A percentile compares a stretch with the other conserved stretches of the same genome.
These are phyloP conservation scores for Ardeotis arabs DNA, from an alignment of 2,113 vertebrate species.

Conservation along the genomic window DNA sequence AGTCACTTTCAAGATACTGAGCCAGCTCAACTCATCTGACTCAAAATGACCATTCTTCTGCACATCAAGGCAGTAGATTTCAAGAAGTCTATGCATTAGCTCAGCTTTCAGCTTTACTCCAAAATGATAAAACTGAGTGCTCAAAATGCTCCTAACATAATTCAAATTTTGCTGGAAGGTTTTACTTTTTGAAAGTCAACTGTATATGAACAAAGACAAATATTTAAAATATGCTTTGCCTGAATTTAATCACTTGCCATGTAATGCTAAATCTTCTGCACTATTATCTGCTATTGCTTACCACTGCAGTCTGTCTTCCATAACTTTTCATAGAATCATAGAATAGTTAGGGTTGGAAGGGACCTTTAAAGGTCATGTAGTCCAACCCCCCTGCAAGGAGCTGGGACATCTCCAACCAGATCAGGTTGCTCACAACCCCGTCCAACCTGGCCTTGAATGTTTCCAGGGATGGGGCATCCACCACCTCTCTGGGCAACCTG, in stretches of 20 bases:
- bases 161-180: background rate
- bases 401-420: too few relatives aligned
- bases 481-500: too few relatives aligned
- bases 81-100: background rate
- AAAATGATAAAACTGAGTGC: background rate
- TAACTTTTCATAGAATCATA: background rate
- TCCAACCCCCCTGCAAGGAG: too few relatives aligned
- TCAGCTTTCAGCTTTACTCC: background rate
- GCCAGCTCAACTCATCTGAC: background rate
- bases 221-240: background rate
- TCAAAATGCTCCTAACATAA: background rate
- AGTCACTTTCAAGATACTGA: background rate
- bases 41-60: background rate
- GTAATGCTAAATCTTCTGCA: background rate
- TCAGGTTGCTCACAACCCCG: too few relatives aligned
- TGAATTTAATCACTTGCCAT: background rate
- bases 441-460: too few relatives aligned
- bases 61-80: background rate
- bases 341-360: too few relatives aligned
- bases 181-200: background rate
- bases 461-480: too few relatives aligned
- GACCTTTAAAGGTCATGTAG: too few relatives aligned
- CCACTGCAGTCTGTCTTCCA: background rate
- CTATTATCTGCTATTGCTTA: background rate
- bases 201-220: background rate